Conservation (phyloP, 1,140 invertebrate species). For the Drosophila biarmipes region DNA sequence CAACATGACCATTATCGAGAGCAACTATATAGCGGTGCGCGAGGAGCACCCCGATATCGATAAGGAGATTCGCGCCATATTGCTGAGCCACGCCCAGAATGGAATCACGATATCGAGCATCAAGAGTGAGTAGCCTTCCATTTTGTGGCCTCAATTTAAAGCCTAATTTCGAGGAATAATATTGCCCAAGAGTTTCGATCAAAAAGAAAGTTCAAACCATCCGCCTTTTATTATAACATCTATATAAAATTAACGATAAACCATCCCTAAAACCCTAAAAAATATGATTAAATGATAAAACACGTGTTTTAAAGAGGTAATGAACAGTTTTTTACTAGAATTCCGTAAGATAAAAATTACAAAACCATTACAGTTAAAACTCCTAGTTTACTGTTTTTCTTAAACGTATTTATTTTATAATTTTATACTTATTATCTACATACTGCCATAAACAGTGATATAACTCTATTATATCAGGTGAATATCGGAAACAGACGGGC, state of each 20-base stretch:
- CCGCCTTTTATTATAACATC: too few relatives aligned
- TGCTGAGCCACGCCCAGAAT: slow-evolving; percentile 75
- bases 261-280: too few relatives aligned
- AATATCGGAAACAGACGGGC: slow-evolving; percentile 77
- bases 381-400: too few relatives aligned
- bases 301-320: too few relatives aligned
- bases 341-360: too few relatives aligned
- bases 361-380: too few relatives aligned
- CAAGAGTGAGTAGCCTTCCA: slow-evolving; percentile 57
- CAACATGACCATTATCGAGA: slow-evolving; percentile 72
- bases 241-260: too few relatives aligned
- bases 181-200: too few relatives aligned
- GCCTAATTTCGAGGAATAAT: background rate
- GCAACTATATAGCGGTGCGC: slow-evolving; percentile 58
- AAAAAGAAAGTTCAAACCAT: background rate
- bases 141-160: background rate
- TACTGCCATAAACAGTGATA: background rate
- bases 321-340: too few relatives aligned
- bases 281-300: too few relatives aligned
- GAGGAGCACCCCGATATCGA: slow-evolving; percentile 78
- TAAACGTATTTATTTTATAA: too few relatives aligned
- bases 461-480: slow-evolving; percentile 37
- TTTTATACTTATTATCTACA: too few relatives aligned
- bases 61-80: slow-evolving; percentile 73
- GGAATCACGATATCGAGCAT: slow-evolving; percentile 80